phyloP scores from a whole-genome alignment of 2,113 vertebrate species.

The Labeo catla region DNA sequence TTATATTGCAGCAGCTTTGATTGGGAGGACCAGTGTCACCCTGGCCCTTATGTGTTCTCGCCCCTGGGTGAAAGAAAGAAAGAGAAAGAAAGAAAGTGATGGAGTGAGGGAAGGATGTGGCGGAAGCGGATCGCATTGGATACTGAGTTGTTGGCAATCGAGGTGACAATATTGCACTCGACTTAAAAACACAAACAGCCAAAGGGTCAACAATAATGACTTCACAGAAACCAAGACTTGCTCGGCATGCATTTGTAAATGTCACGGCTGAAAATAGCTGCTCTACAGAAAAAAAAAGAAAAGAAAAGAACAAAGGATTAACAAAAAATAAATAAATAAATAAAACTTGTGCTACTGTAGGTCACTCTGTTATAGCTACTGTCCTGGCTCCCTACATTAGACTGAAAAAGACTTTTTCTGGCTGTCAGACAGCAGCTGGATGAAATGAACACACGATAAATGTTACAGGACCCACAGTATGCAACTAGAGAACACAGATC shows the following conservation, averaged over 20 bases:
- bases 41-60: neutral
- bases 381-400: slow-evolving; percentile 35
- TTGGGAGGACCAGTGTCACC: neutral
- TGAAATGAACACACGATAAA: slow-evolving; percentile 48
- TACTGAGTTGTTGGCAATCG: slow-evolving; percentile 33
- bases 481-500: slow-evolving; percentile 59
- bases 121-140: slow-evolving; percentile 24
- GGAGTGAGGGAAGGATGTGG: slow-evolving; percentile 1
- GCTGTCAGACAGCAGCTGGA: slow-evolving; percentile 50
- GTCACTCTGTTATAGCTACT: slow-evolving; percentile 33
- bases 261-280: slow-evolving; percentile 57
- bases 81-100: slow-evolving; percentile 28
- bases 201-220: slow-evolving; percentile 55
- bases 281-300: slow-evolving; percentile 33
- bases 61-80: neutral
- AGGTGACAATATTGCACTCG: slow-evolving; percentile 33
- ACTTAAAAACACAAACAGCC: slow-evolving; percentile 51
- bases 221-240: slow-evolving; percentile 57
- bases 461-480: slow-evolving; percentile 49
- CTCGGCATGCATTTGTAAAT: slow-evolving; percentile 60
- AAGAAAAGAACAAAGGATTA: slow-evolving; percentile 45
- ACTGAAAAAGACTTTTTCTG: slow-evolving; percentile 47
- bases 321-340: slow-evolving; percentile 48
- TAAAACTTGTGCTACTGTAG: slow-evolving; percentile 45
- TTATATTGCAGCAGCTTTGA: neutral